phyloP scores from a whole-genome alignment of 2,888 invertebrate species.

The Stegana nigrithorax region DNA sequence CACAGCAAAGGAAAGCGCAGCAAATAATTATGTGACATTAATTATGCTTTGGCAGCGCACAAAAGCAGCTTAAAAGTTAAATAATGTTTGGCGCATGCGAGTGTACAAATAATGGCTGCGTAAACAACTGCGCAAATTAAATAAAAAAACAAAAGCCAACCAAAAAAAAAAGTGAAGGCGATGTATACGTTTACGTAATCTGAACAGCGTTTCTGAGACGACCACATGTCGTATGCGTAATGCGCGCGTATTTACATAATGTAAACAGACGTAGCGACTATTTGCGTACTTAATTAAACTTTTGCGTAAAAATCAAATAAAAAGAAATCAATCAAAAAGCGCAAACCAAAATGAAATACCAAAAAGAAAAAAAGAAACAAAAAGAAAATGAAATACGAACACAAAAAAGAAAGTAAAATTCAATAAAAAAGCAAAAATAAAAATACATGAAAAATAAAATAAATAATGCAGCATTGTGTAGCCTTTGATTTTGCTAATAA shows the following conservation, averaged over 20 bases:
- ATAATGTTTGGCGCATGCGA: too few species aligned
- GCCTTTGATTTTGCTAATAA: conserved; percentile 19
- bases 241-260: background rate
- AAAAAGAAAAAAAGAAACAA: conserved; percentile 12
- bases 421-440: background rate
- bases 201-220: too few species aligned
- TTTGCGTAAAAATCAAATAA: background rate
- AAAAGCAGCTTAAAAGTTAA: background rate
- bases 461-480: background rate
- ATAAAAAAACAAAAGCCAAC: background rate
- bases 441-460: background rate
- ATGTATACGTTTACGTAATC: background rate
- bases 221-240: conserved; percentile 1
- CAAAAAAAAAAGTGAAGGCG: background rate
- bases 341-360: too few species aligned
- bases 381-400: background rate
- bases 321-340: too few species aligned
- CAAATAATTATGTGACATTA: conserved; percentile 9
- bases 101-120: background rate
- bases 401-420: background rate
- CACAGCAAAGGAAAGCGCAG: background rate
- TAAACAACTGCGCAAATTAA: background rate
- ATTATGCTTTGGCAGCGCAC: conserved; percentile 11
- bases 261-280: background rate
- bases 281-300: conserved; percentile 4